Conservation (phyloP, 2,888 invertebrate species). For the Gisinianus flammeolus region DNA sequence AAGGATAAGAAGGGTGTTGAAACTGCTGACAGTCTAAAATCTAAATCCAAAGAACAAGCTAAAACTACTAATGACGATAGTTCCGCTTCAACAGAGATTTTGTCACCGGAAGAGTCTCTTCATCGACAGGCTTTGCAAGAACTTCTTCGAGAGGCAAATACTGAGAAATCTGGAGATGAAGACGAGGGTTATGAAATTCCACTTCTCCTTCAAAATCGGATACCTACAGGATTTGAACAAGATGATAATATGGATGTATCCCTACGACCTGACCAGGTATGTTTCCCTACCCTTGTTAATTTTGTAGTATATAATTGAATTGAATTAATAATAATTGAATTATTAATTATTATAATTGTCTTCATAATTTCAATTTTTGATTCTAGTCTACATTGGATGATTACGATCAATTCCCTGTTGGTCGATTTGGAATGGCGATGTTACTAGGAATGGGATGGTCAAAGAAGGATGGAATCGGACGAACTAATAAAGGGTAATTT, state of each 20-base stretch:
- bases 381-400: slow-evolving; percentile 66
- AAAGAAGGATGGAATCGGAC: slow-evolving; percentile 70
- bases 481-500: slow-evolving; percentile 64
- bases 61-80: neutral
- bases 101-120: slow-evolving; percentile 62
- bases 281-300: neutral
- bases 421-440: slow-evolving; percentile 90
- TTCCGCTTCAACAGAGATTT: neutral
- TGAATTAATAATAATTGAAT: too few species aligned
- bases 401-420: slow-evolving; percentile 74
- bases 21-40: slow-evolving; percentile 63
- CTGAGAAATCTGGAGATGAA: slow-evolving; percentile 24
- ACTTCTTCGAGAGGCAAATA: slow-evolving; percentile 67
- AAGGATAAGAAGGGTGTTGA: slow-evolving; percentile 66
- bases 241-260: slow-evolving; percentile 63
- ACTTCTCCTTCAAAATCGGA: slow-evolving; percentile 62
- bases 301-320: slow-evolving; percentile 9
- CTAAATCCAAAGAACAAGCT: slow-evolving; percentile 40
- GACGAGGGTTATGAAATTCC: slow-evolving; percentile 60
- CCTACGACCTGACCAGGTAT: slow-evolving; percentile 62
- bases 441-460: slow-evolving; percentile 94
- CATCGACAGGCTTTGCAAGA: slow-evolving; percentile 79
- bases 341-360: neutral
- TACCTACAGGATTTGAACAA: slow-evolving; percentile 64
- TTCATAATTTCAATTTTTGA: slow-evolving; percentile 22